Percentiles rank a stretch among this genome's conserved stretches.
Evolutionary conservation across 2,113 vertebrate genomes (phyloP).

Genomic region (Cervus canadensis): DNA sequence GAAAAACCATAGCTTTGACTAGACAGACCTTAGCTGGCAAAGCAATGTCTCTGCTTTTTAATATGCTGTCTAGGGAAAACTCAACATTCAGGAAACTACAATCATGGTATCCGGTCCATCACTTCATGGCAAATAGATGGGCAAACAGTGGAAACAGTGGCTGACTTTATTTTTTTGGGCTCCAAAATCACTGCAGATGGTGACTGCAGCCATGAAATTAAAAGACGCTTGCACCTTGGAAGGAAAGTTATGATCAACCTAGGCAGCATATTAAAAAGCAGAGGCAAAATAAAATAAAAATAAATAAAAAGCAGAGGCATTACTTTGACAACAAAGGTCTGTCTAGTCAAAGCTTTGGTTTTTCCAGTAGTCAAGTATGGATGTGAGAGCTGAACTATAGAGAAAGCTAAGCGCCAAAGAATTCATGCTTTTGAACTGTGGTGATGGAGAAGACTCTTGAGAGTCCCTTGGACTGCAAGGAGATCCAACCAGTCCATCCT

Average conservation of each 20-base stretch:
- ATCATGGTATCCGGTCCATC: background rate
- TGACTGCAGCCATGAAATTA: background rate
- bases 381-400: background rate
- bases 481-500: background rate
- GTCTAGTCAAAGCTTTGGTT: background rate
- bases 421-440: background rate
- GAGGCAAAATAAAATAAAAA: background rate
- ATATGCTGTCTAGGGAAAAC: background rate
- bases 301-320: background rate
- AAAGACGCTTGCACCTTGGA: background rate
- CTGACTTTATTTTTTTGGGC: background rate
- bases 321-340: background rate
- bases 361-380: background rate
- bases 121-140: background rate
- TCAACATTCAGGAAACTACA: background rate
- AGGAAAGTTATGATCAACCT: background rate
- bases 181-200: background rate
- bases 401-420: background rate
- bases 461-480: background rate
- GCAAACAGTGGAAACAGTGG: background rate
- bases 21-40: background rate
- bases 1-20: background rate
- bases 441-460: background rate
- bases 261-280: background rate
- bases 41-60: background rate